Percentiles rank a stretch among this genome's conserved stretches.
phyloP scores from a whole-genome alignment of 1,140 invertebrate species.

The Cyphomyrmex costatus region DNA sequence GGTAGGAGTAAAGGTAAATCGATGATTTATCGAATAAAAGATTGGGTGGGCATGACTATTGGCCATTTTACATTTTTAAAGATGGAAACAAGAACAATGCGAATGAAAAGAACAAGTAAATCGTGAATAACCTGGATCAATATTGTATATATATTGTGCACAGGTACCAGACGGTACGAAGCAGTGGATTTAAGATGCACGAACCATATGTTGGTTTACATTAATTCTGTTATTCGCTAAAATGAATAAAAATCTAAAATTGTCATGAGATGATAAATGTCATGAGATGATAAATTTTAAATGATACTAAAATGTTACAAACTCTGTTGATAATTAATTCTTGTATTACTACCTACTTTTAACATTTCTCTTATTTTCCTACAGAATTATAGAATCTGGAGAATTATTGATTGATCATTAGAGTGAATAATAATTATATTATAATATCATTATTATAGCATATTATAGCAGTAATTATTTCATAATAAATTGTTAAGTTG shows the following conservation, averaged over 20 bases:
- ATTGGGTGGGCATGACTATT: conserved; percentile 26
- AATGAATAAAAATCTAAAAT: conserved; percentile 8
- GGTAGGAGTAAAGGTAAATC: conserved; percentile 3
- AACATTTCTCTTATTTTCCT: conserved; percentile 7
- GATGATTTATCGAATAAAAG: conserved; percentile 56
- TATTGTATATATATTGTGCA: conserved; percentile 36
- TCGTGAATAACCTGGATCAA: conserved; percentile 48
- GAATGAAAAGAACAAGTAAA: conserved; percentile 50
- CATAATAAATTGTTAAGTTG: neutral
- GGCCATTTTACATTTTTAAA: conserved; percentile 48
- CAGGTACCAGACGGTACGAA: conserved; percentile 58
- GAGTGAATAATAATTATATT: conserved; percentile 28
- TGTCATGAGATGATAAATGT: too few relatives aligned
- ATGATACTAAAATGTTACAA: neutral
- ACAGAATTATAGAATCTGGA: neutral
- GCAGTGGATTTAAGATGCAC: conserved; percentile 40
- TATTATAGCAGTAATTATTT: conserved; percentile 40
- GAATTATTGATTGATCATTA: conserved; percentile 32
- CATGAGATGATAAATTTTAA: neutral
- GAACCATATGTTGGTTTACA: conserved; percentile 31
- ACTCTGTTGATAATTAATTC: neutral
- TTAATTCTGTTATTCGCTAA: conserved; percentile 20
- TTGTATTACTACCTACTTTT: neutral
- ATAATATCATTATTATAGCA: conserved; percentile 19
- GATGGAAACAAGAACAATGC: conserved; percentile 23